These are phyloP conservation scores for Periparus ater DNA, from an alignment of 2,797 vertebrate genomes.

Conservation along the genomic window DNA sequence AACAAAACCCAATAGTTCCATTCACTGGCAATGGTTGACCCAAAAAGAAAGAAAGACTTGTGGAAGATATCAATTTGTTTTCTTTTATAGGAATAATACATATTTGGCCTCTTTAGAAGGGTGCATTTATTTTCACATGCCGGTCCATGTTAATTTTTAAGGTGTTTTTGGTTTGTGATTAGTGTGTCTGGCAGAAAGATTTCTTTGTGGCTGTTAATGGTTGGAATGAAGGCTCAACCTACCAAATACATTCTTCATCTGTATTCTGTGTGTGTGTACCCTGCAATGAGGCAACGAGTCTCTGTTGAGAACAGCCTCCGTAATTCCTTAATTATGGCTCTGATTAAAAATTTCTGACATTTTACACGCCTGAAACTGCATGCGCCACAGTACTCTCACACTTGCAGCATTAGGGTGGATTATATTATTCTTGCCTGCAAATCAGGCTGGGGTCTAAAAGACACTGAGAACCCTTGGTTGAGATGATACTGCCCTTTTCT, in stretches of 20 bases:
- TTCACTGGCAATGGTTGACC: not conserved
- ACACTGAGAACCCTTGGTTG: not conserved
- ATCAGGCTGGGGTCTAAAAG: not conserved
- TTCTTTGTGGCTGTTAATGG: not conserved
- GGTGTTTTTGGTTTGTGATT: not conserved
- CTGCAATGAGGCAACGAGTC: not conserved
- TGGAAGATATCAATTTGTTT: not conserved
- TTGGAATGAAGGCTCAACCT: not conserved
- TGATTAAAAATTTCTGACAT: conserved; percentile 57
- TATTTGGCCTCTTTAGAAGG: not conserved
- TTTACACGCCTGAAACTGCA: conserved; percentile 8
- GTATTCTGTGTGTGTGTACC: not conserved
- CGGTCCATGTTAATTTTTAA: not conserved
- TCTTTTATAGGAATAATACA: not conserved
- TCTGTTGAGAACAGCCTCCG: not conserved
- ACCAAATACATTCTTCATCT: conserved; percentile 28
- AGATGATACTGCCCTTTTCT: conserved; percentile 12
- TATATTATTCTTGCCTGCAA: conserved; percentile 11
- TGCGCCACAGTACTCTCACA: not conserved
- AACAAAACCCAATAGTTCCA: not conserved
- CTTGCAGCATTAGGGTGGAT: not conserved
- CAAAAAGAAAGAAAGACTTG: not conserved
- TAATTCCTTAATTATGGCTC: conserved; percentile 57
- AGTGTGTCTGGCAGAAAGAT: not conserved
- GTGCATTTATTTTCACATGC: not conserved